Conservation (phyloP, 1,140 invertebrate genomes). For the Eurytemora carolleeae region DNA sequence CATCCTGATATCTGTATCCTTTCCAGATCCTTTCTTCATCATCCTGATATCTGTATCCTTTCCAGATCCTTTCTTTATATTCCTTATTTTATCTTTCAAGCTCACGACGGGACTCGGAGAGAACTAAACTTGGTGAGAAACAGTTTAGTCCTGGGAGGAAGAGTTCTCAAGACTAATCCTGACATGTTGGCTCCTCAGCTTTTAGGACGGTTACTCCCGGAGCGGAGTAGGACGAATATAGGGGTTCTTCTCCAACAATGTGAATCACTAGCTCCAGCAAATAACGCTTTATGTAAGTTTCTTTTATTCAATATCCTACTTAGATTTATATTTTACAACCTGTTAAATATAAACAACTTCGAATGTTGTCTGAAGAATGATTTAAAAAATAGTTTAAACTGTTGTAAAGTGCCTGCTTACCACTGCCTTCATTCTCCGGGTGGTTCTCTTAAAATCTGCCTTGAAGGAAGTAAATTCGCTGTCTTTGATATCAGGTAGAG, state of each 20-base stretch:
- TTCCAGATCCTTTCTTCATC: no score
- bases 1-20: no score
- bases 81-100: no score
- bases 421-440: neutral
- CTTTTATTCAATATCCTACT: no score
- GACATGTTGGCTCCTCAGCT: neutral
- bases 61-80: no score
- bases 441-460: neutral
- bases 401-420: neutral
- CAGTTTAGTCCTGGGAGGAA: neutral
- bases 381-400: neutral
- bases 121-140: neutral
- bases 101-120: neutral
- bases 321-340: no score
- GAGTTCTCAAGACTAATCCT: neutral
- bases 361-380: neutral
- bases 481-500: neutral
- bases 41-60: no score
- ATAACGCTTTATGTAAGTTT: neutral
- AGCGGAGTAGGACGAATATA: neutral
- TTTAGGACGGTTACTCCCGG: neutral
- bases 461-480: neutral
- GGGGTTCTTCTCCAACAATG: neutral
- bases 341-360: no score
- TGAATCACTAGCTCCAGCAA: neutral